Conservation (phyloP, 1,140 invertebrate species). For the Papilio polyxenes region DNA sequence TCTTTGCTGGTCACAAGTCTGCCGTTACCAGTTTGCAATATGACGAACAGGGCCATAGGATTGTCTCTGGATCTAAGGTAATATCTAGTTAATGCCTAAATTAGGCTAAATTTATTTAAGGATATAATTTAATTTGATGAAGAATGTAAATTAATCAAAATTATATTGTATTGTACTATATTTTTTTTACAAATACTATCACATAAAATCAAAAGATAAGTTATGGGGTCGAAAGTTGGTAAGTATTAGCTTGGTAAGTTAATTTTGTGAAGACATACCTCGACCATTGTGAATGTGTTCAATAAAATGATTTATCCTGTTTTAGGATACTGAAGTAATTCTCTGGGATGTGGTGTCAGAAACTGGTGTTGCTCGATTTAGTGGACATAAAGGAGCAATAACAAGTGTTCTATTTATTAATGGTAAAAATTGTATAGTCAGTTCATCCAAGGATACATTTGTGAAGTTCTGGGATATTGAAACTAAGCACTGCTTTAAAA, state of each 20-base stretch:
- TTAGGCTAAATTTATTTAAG: not conserved
- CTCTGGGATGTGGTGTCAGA: slow-evolving; percentile 97
- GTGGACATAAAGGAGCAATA: slow-evolving; percentile 95
- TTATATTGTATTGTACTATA: too few species aligned
- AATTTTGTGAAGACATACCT: not conserved
- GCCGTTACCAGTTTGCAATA: slow-evolving; percentile 91
- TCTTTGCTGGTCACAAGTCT: slow-evolving; percentile 94
- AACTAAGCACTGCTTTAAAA: slow-evolving; percentile 97
- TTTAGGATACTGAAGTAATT: slow-evolving; percentile 94
- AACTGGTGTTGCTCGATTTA: slow-evolving; percentile 92
- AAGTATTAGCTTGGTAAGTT: not conserved
- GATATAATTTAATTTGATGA: not conserved
- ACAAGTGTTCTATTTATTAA: slow-evolving; percentile 93
- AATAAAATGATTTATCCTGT: not conserved
- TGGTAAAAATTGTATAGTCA: slow-evolving; percentile 89
- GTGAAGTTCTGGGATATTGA: slow-evolving; percentile 99
- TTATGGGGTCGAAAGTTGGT: too few species aligned
- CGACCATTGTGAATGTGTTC: not conserved
- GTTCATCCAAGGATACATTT: slow-evolving; percentile 96
- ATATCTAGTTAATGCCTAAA: not conserved
- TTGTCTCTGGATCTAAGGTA: slow-evolving; percentile 94
- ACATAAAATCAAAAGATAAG: too few species aligned
- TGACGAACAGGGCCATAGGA: slow-evolving; percentile 88
- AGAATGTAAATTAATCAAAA: not conserved
- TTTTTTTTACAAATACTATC: too few species aligned